Evolutionary conservation across 2,113 vertebrate species (phyloP), one percentile per base, ranked within the genome.

Genomic region (Polyodon spathula): DNA sequence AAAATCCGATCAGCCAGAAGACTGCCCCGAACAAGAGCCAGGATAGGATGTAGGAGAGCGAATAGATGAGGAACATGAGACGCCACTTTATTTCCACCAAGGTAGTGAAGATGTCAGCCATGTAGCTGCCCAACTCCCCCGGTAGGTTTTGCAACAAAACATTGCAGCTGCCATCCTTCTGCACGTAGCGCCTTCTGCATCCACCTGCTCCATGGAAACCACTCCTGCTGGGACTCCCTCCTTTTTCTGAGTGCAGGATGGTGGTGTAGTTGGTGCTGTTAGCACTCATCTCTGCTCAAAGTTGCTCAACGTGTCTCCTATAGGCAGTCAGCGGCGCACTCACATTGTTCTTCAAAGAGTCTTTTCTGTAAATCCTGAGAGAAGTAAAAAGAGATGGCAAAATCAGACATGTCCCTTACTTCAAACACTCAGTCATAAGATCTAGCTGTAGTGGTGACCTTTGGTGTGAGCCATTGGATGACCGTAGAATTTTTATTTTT

Each of bases 61-160:
- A 89, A 44, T 97, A 96, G 40, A 93, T 88, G 50, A 95, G 86
- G 6, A 99, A 84, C 94, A 99, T 95, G 15, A 93, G 89, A 40
- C 95, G 87, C 96, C 96, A 99, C 44, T 91, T 82, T 69, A 94
- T 93, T 74, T 99, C 96, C 61, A 99, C 92, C 48, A 98, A 68
- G 0, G 95, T 97, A 75, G 94, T 97, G 62, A 98, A 99, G 40
- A 97, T 93, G 79, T 98, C 96, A 0, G 81, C 84, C 6, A 96
- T 81, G 0, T 95, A 95, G 42, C 93, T 90, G 8, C 92, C 76
- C 93, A 92, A 96, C 59, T 92, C 87, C 0, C 89, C 90, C 0
- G 93, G 92, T 10, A 94, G 85, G 14, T 94, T 88, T 52, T 87
- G 92, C 70, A 98, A 91, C 41, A 87, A 78, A 0, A 97, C 86